Base-by-base conservation (phyloP, 1,140 invertebrate genomes). In the Lepidostoma basale region DNA sequence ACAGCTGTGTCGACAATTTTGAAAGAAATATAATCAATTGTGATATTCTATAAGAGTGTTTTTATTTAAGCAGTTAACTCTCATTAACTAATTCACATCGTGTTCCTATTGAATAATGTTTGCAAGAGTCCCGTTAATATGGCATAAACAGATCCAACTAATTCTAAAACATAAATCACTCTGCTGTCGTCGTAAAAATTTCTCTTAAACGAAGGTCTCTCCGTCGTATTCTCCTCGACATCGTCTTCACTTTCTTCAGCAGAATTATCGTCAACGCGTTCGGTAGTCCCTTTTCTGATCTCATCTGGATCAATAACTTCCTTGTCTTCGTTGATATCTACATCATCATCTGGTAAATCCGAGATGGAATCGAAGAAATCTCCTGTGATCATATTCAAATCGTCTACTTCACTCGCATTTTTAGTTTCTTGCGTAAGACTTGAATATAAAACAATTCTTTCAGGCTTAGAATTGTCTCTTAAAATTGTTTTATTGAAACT, bases 331-430 rank as follows among this genome's bases (percentile, higher is more conserved):
- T 18, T 8, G 4, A 8, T 40, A 1, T 40, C 60, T 14, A 66
- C 64, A 0, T 60, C 42, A 8, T 52, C 62, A 54, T 68, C 45
- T 4, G 49, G 39, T 1, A 58, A 9, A 12, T 66, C 49, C 10
- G 52, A 58, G 8, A 40, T 36, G 3, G 28, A 25, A 40, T 65
- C 16, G 26, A 65, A 65, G 25, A 54, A 65, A 5, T 54, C 47
- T 26, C 23, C 33, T 10, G 30, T 23, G n/a, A 59, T 22, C 28
- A 36, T 60, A 22, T 68, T 68, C 16, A 63, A 18, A 63, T 68
- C 58, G 5, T 63, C 78, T 6, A 81, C 73, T 68, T 82, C 81
- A 52, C 81, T 79, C 30, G 79, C 79, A 75, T 78, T 78, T 28
- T 75, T 77, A n/a, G 75, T 75, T 30, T 64, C 54, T 71, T 79